Base-by-base conservation (phyloP, 2,888 invertebrate species). In the Ethmia dodecea region DNA sequence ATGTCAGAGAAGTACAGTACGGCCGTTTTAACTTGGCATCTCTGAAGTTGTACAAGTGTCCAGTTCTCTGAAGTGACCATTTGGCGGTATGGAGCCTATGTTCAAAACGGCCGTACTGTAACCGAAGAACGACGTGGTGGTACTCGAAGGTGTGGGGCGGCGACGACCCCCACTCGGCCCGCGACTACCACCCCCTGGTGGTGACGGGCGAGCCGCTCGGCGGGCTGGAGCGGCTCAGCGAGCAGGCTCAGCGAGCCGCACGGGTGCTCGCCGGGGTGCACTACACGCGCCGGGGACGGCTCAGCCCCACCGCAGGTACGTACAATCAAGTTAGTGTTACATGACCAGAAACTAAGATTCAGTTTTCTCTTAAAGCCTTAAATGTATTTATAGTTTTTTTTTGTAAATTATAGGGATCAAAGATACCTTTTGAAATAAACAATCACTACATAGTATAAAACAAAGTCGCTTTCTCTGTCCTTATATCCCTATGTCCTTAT, bases 141-240 rank as follows among this genome's bases (percentile, higher is more conserved):
- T 10, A 12, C 3, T 0, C n/a, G 13, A 45, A 83, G 80, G 89
- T 93, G 32, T 81, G 86, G 42, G 97, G 97, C 28, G 97, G 97
- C 10, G 94, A 94, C 62, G 94, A 96, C 86, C 95, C 96, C 25
- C 94, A 96, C 70, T 93, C 93, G 50, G 89, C 95, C 2, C 91
- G 91, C 47, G 89, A 90, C 64, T 97, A 96, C 79, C 97, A 97
- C 86, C 97, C 97, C 2, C 81, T 97, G 38, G 93, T 97, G 36
- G 93, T 97, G 45, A 95, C 96, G 0, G 92, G 93, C 60, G 95
- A 95, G 61, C 90, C 93, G 0, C 90, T 90, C 52, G 96, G 96
- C 22, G 97, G 95, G 0, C 94, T 92, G 48, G 94, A 93, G 95
- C 33, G 96, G 92, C 20, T 94, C 94, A 89, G 89, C 26, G 91